Evolutionary conservation across 2,113 vertebrate species (phyloP).

Genomic region (Varanus komodoensis): DNA sequence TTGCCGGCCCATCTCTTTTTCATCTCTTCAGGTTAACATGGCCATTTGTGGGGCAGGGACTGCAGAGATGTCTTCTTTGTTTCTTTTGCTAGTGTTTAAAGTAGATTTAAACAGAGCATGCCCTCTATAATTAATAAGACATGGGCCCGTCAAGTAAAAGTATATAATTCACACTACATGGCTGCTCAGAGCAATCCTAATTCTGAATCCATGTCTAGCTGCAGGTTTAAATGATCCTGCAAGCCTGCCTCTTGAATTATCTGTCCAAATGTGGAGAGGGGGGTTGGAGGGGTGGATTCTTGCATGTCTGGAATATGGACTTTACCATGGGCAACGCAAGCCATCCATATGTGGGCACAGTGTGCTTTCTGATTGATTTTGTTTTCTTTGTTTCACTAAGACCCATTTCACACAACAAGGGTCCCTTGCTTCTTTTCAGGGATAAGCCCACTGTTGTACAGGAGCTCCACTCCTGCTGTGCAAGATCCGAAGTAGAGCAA

Average conservation of each 20-base stretch:
- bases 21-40: too few species aligned
- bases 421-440: not conserved
- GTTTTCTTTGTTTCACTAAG: not conserved
- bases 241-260: not conserved
- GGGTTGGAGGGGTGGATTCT: not conserved
- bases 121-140: not conserved
- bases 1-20: not conserved
- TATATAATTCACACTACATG: not conserved
- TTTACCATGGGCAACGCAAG: not conserved
- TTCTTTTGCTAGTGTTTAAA: not conserved
- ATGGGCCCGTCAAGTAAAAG: too few species aligned
- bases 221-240: not conserved
- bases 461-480: not conserved
- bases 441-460: slow-evolving; percentile 6
- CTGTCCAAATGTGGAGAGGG: not conserved
- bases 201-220: not conserved
- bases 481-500: not conserved
- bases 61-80: not conserved
- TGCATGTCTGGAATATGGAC: not conserved
- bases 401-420: not conserved
- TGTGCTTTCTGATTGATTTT: slow-evolving; percentile 9
- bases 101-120: not conserved
- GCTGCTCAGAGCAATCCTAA: not conserved
- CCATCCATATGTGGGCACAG: not conserved
- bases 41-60: not conserved